phyloP scores from a whole-genome alignment of 1,140 invertebrate species.

The Sesamia nonagrioides region DNA sequence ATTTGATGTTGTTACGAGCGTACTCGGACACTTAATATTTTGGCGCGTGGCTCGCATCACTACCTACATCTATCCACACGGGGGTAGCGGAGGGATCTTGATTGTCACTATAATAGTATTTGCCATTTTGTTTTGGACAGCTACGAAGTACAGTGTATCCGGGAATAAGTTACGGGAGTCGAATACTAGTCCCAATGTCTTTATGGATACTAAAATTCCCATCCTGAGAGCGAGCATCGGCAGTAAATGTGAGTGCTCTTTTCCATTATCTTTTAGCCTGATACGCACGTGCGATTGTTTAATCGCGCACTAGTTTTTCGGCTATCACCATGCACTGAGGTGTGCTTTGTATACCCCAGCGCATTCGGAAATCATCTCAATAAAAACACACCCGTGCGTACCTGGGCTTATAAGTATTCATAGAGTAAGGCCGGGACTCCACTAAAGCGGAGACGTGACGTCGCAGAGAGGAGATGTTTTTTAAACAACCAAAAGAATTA shows the following conservation, averaged over 20 bases:
- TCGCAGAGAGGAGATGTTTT: too few species aligned
- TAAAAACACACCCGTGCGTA: too few species aligned
- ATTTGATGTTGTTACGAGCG: slow-evolving; percentile 61
- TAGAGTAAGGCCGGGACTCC: too few species aligned
- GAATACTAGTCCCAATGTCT: slow-evolving; percentile 44
- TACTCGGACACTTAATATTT: slow-evolving; percentile 63
- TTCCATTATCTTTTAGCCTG: not conserved
- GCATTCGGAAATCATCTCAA: too few species aligned
- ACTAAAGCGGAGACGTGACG: too few species aligned
- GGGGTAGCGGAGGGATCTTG: slow-evolving; percentile 51
- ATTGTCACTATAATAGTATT: slow-evolving; percentile 69
- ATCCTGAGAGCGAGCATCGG: slow-evolving; percentile 30
- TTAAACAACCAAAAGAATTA: too few species aligned
- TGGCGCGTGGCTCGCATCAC: slow-evolving; percentile 64
- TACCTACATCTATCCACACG: slow-evolving; percentile 49
- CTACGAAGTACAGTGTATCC: slow-evolving; percentile 54
- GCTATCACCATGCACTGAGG: too few species aligned
- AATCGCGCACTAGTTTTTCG: too few species aligned
- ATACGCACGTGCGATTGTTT: too few species aligned
- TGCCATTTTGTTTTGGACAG: slow-evolving; percentile 80
- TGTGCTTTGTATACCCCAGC: too few species aligned
- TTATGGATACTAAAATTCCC: slow-evolving; percentile 25
- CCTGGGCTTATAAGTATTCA: too few species aligned
- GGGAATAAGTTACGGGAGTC: slow-evolving; percentile 49
- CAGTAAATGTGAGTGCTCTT: slow-evolving; percentile 13